Evolutionary conservation across 2,797 vertebrate species (phyloP).

Genomic region (Percopsis omiscomaycus): DNA sequence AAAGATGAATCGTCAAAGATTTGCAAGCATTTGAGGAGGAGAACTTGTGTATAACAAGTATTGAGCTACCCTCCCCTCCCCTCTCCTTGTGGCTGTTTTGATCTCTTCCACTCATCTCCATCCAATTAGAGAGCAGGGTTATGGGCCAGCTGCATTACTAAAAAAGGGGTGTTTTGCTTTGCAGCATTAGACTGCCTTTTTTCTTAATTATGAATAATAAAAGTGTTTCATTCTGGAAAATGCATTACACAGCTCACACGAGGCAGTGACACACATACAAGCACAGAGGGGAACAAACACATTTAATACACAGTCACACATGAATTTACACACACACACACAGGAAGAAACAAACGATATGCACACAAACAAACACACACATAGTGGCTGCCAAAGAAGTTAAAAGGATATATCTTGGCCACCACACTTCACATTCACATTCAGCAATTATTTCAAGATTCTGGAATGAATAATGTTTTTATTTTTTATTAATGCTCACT

Average conservation of each 20-base stretch:
- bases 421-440: constrained; percentile 11
- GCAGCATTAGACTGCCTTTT: constrained; percentile 21
- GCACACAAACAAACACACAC: no score
- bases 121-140: no score
- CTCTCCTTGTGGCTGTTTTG: no score
- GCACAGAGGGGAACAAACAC: no score
- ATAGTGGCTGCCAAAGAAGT: constrained; percentile 64
- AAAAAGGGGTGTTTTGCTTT: constrained; percentile 21
- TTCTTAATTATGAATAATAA: constrained; percentile 71
- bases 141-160: no score
- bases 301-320: no score
- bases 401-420: constrained; percentile 66
- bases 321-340: constrained; percentile 39
- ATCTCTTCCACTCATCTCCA: no score
- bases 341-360: constrained; percentile 24
- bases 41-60: no score
- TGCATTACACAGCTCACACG: constrained; percentile 33
- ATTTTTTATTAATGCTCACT: constrained; percentile 45
- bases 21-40: no score
- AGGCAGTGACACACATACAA: no score
- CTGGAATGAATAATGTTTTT: constrained; percentile 59
- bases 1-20: no score
- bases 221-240: constrained; percentile 71
- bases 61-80: no score
- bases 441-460: constrained; percentile 56